phyloP scores from a whole-genome alignment of 2,888 invertebrate genomes.

The Leucozona laternaria region DNA sequence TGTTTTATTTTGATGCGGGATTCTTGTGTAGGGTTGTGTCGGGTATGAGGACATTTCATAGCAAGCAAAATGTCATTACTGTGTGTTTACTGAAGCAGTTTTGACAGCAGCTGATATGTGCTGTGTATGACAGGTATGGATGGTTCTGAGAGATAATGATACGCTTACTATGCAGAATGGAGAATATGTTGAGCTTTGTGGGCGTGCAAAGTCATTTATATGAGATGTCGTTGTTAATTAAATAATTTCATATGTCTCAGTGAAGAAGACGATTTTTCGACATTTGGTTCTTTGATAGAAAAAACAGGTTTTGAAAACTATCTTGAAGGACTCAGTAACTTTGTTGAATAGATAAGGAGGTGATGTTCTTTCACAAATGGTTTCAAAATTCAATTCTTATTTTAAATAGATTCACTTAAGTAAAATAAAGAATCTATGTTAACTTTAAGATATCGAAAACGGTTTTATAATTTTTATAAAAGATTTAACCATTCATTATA shows the following conservation, averaged over 20 bases:
- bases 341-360: too few relatives aligned
- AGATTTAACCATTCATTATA: too few relatives aligned
- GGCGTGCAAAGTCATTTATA: neutral
- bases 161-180: neutral
- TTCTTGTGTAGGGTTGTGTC: neutral
- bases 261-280: neutral
- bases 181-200: neutral
- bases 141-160: neutral
- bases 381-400: too few relatives aligned
- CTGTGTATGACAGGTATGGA: neutral
- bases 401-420: too few relatives aligned
- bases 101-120: conserved; percentile 25
- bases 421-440: too few relatives aligned
- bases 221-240: neutral
- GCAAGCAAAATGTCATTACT: neutral
- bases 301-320: neutral
- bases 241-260: neutral
- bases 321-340: neutral
- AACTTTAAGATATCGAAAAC: too few relatives aligned
- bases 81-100: neutral
- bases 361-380: too few relatives aligned
- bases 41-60: neutral
- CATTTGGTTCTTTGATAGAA: neutral
- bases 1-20: conserved; percentile 35
- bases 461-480: too few relatives aligned